Evolutionary conservation across 1,140 invertebrate species (phyloP).

Genomic region (Monochamus saltuarius): DNA sequence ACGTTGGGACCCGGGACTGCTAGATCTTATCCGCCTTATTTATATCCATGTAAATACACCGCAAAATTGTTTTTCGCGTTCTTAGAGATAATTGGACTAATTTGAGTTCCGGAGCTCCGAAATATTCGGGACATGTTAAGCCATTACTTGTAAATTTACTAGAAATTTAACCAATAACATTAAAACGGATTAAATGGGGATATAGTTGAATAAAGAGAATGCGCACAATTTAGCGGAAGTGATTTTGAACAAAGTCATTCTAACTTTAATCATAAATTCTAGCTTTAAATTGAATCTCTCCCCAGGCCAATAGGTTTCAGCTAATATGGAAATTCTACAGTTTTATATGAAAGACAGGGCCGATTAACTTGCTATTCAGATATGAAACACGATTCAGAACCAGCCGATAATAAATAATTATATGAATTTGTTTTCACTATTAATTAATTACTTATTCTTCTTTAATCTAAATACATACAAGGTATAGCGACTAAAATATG

Average conservation of each 20-base stretch:
- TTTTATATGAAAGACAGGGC: background rate
- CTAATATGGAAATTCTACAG: constrained; percentile 19
- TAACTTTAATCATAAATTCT: constrained; percentile 46
- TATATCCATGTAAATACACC: too few relatives aligned
- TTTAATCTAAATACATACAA: too few relatives aligned
- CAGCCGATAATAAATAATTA: too few relatives aligned
- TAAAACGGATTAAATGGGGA: constrained; percentile 44
- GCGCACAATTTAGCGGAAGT: constrained; percentile 44
- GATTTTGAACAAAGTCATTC: constrained; percentile 45
- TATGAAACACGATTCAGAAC: too few relatives aligned
- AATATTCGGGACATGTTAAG: constrained; percentile 36
- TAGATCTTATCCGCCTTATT: too few relatives aligned
- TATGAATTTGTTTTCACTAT: too few relatives aligned
- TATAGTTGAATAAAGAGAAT: constrained; percentile 46
- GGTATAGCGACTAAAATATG: too few relatives aligned
- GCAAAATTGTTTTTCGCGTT: too few relatives aligned
- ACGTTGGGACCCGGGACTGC: too few relatives aligned
- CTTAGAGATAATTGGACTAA: background rate
- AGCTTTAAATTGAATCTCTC: constrained; percentile 34
- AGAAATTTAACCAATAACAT: constrained; percentile 43
- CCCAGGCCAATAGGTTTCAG: constrained; percentile 1
- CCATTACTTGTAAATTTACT: constrained; percentile 39
- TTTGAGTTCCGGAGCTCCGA: constrained; percentile 12
- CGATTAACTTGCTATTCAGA: too few relatives aligned
- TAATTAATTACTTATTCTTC: too few relatives aligned